Evolutionary conservation across 2,888 invertebrate genomes (phyloP).

Genomic region (Apotomis capreana): DNA sequence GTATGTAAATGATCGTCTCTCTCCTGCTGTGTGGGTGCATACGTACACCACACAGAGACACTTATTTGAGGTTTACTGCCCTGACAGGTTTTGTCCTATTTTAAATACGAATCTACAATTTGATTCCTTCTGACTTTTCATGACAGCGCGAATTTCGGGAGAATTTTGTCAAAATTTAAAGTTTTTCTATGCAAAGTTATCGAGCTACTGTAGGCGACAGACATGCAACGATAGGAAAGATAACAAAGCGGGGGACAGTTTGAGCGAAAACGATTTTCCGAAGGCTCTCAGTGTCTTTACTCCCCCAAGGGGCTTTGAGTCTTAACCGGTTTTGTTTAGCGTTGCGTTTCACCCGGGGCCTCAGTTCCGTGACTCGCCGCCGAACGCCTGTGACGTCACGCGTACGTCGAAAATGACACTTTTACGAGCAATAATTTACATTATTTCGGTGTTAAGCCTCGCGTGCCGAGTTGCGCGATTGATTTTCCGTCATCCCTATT

Average conservation of each 20-base stretch:
- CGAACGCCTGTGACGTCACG: slow-evolving; percentile 73
- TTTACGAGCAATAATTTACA: slow-evolving; percentile 83
- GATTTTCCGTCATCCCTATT: slow-evolving; percentile 81
- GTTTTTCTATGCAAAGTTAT: slow-evolving; percentile 52
- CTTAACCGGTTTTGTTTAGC: slow-evolving; percentile 49
- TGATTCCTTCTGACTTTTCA: slow-evolving; percentile 66
- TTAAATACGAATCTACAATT: slow-evolving; percentile 72
- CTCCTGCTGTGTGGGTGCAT: slow-evolving; percentile 69
- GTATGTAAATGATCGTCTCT: slow-evolving; percentile 84
- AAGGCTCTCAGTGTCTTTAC: slow-evolving; percentile 55
- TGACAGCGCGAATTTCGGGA: slow-evolving; percentile 37
- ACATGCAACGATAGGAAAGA: slow-evolving; percentile 72
- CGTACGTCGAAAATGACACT: slow-evolving; percentile 81
- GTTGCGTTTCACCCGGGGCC: slow-evolving; percentile 51
- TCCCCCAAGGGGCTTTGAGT: slow-evolving; percentile 50
- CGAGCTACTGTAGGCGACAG: slow-evolving; percentile 59
- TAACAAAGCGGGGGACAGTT: slow-evolving; percentile 70
- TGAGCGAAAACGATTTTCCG: slow-evolving; percentile 66
- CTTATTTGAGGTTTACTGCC: slow-evolving; percentile 78
- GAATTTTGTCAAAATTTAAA: slow-evolving; percentile 39
- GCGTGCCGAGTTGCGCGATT: slow-evolving; percentile 76
- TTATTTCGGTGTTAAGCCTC: slow-evolving; percentile 80
- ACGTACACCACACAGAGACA: slow-evolving; percentile 58
- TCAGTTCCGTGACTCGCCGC: slow-evolving; percentile 43
- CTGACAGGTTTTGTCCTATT: slow-evolving; percentile 81